Conservation (phyloP, 2,888 invertebrate genomes). For the Tipula unca region DNA sequence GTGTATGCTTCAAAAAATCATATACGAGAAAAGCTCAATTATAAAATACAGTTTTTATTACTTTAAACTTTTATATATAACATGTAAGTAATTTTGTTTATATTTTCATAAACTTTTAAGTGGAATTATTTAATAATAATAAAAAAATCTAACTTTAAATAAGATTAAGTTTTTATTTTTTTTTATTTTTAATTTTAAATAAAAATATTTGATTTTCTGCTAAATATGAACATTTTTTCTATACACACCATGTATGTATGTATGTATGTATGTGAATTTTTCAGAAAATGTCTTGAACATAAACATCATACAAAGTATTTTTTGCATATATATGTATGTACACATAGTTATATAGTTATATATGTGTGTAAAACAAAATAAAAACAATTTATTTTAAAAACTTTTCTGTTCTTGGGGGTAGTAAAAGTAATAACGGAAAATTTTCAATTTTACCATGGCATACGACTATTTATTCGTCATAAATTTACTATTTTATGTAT, state of each 20-base stretch:
- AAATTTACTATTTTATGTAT: background rate
- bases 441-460: background rate
- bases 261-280: background rate
- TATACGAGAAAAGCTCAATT: background rate
- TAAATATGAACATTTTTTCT: background rate
- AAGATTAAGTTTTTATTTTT: background rate
- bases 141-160: background rate
- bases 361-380: background rate
- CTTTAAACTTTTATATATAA: background rate
- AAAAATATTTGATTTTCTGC: background rate
- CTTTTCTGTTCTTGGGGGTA: background rate
- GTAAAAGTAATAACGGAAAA: background rate
- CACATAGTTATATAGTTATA: background rate
- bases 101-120: slow-evolving; percentile 2
- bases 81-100: slow-evolving; percentile 14
- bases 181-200: background rate
- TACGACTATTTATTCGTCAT: background rate
- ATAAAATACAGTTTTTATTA: background rate
- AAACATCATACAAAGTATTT: background rate
- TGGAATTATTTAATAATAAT: background rate
- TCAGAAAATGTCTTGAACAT: background rate
- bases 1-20: background rate
- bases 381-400: background rate
- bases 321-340: background rate
- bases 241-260: background rate